These are phyloP conservation scores for Aurelia aurita complex sp. Pacific DNA, from an alignment of 30 jellyfish, hydroid and myxozoan species.

Conservation along the genomic window DNA sequence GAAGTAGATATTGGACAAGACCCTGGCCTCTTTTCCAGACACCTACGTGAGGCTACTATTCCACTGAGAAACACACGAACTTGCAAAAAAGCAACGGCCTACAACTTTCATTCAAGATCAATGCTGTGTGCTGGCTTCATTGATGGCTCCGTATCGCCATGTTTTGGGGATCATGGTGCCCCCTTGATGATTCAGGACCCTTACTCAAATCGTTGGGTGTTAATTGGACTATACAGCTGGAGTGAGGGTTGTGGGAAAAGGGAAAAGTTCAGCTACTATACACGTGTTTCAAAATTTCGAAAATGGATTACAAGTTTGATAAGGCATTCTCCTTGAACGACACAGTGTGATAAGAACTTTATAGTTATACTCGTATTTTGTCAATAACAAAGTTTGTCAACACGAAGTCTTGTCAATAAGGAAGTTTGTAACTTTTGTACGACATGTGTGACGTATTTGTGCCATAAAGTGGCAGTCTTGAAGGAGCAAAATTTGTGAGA, in stretches of 20 bases:
- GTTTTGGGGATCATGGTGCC: conserved; percentile 95
- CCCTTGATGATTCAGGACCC: conserved; percentile 87
- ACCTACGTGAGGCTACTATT: conserved; percentile 44
- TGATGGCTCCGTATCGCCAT: conserved; percentile 73
- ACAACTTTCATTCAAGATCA: conserved; percentile 52
- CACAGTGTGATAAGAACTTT: no score
- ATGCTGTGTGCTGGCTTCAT: conserved; percentile 88
- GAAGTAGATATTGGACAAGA: conserved; percentile 54
- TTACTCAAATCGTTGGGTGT: conserved; percentile 71
- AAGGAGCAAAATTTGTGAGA: no score
- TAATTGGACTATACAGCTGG: conserved; percentile 92
- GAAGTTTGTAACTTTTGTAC: no score
- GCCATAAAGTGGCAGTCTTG: no score
- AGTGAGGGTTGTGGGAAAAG: conserved; percentile 88
- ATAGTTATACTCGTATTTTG: neutral
- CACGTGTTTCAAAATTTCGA: conserved; percentile 83
- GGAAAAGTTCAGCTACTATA: conserved; percentile 75
- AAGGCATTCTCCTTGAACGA: neutral
- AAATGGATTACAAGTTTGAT: conserved; percentile 67
- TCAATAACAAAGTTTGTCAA: neutral
- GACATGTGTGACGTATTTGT: no score
- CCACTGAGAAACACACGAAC: conserved; percentile 72
- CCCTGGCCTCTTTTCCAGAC: conserved; percentile 42
- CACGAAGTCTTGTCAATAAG: neutral
- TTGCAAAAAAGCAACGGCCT: conserved; percentile 75